Conservation (phyloP, 2,888 invertebrate genomes). For the Antheraea assamensis region DNA sequence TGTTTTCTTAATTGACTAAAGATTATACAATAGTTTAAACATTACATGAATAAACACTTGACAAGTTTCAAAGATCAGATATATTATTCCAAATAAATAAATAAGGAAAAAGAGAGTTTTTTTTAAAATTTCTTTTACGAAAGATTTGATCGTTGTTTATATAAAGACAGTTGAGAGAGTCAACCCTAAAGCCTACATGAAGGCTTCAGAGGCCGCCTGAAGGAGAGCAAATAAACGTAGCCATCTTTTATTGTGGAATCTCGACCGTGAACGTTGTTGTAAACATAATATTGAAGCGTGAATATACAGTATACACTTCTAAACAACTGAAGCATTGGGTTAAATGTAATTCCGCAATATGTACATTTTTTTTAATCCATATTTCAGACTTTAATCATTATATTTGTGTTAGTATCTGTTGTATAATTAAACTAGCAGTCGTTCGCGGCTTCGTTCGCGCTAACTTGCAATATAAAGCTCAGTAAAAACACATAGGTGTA, state of each 20-base stretch:
- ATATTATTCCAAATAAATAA: neutral
- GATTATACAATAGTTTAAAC: neutral
- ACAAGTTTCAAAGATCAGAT: neutral
- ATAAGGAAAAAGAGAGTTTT: neutral
- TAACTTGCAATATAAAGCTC: too few relatives aligned
- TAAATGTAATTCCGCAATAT: too few relatives aligned
- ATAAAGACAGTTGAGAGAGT: neutral
- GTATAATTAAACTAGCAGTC: too few relatives aligned
- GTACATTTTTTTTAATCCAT: too few relatives aligned
- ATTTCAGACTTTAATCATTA: too few relatives aligned
- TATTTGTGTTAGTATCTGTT: too few relatives aligned
- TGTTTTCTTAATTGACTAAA: too few relatives aligned
- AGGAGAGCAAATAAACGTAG: slow-evolving; percentile 36
- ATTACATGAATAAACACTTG: neutral
- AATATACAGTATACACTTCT: slow-evolving; percentile 22
- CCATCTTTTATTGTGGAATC: slow-evolving; percentile 40
- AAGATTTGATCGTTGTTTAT: neutral
- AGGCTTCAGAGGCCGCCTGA: slow-evolving; percentile 15
- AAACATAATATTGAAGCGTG: slow-evolving; percentile 23
- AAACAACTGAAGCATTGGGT: slow-evolving; percentile 4
- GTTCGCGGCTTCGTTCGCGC: too few relatives aligned
- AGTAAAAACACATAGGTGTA: too few relatives aligned
- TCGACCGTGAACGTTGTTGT: slow-evolving; percentile 16
- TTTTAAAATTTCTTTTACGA: neutral
- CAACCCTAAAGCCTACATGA: slow-evolving; percentile 16